These are phyloP conservation scores for Scaptomyza tumidula DNA, from an alignment of 2,888 invertebrate species.

Conservation along the genomic window DNA sequence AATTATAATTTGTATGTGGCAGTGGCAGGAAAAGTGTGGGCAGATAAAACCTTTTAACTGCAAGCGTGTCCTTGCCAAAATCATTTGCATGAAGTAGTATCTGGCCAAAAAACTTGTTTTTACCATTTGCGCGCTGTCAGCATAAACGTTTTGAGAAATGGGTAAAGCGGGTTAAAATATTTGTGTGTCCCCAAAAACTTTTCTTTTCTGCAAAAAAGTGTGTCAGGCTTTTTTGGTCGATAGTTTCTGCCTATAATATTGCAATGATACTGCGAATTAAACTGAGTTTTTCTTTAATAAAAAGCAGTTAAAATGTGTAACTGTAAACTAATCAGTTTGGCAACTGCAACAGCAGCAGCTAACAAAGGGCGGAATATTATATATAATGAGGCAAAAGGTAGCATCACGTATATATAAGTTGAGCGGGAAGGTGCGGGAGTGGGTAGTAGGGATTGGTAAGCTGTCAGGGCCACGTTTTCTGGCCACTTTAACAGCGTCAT, in stretches of 20 bases:
- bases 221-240: slow-evolving; percentile 20
- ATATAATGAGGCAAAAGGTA: not conserved
- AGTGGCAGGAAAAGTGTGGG: slow-evolving; percentile 27
- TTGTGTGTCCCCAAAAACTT: slow-evolving; percentile 14
- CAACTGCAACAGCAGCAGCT: slow-evolving; percentile 4
- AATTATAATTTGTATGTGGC: slow-evolving; percentile 60
- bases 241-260: not conserved
- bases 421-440: not conserved
- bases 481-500: slow-evolving; percentile 51
- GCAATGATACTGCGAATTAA: not conserved
- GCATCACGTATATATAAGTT: not conserved
- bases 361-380: not conserved
- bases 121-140: slow-evolving; percentile 52
- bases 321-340: slow-evolving; percentile 20
- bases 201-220: slow-evolving; percentile 20
- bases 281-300: not conserved
- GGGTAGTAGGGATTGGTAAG: not conserved
- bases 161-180: slow-evolving; percentile 27
- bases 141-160: slow-evolving; percentile 3
- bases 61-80: slow-evolving; percentile 60
- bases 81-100: slow-evolving; percentile 67
- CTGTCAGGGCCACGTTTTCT: slow-evolving; percentile 60
- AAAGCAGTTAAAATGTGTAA: slow-evolving; percentile 4
- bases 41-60: slow-evolving; percentile 61
- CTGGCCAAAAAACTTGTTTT: slow-evolving; percentile 28